Percentiles rank a stretch among this genome's conserved stretches.
These are phyloP conservation scores for Leuctra nigra DNA, from an alignment of 2,888 invertebrate genomes.

Conservation along the genomic window DNA sequence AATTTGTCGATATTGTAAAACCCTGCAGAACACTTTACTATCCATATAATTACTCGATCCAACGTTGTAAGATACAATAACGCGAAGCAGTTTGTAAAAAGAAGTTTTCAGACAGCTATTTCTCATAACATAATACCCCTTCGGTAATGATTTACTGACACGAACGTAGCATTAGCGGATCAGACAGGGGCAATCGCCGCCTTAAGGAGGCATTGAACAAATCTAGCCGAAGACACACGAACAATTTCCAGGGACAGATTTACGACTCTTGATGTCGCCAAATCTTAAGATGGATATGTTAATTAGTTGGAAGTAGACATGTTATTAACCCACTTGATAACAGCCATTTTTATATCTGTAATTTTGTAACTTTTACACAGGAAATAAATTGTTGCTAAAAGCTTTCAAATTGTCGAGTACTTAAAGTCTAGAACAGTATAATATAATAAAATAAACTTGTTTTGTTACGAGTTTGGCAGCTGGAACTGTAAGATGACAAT, in stretches of 20 bases:
- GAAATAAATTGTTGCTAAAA: slow-evolving; percentile 7
- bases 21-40: slow-evolving; percentile 13
- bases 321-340: too few relatives aligned
- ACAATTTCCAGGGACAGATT: not conserved
- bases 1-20: slow-evolving; percentile 17
- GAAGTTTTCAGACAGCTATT: slow-evolving; percentile 11
- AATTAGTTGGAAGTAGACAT: too few relatives aligned
- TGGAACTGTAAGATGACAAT: not conserved
- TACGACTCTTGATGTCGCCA: too few relatives aligned
- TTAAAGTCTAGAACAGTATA: slow-evolving; percentile 13
- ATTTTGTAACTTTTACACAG: slow-evolving; percentile 6
- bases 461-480: slow-evolving; percentile 11
- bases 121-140: slow-evolving; percentile 16
- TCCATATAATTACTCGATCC: slow-evolving; percentile 12
- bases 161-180: slow-evolving; percentile 19
- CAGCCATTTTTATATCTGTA: too few relatives aligned
- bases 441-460: slow-evolving; percentile 11
- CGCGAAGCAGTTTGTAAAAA: slow-evolving; percentile 13
- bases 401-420: slow-evolving; percentile 10
- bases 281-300: too few relatives aligned
- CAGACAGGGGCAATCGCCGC: slow-evolving; percentile 16
- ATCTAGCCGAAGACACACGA: slow-evolving; percentile 8
- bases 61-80: slow-evolving; percentile 9
- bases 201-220: too few relatives aligned
- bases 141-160: slow-evolving; percentile 21